Base-by-base conservation (phyloP, 2,797 vertebrate genomes). In the Apogon hyalosoma region DNA sequence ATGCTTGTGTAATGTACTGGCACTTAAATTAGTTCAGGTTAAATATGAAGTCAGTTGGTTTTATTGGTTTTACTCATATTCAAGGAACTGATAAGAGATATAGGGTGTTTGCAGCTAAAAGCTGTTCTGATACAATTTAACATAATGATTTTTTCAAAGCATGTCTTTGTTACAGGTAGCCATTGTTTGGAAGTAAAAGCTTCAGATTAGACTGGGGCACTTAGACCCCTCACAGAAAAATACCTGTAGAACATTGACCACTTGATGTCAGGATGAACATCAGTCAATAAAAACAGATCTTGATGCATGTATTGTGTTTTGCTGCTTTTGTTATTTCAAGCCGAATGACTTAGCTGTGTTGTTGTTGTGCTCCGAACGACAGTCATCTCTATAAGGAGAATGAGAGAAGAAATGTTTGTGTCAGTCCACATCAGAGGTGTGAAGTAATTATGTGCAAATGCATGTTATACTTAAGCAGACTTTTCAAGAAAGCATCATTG, bases 1-100 rank as follows among this genome's bases (percentile, higher is more conserved):
- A 63, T 54, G 47, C 31, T 75, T 65, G 41, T 16, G 18, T 36
- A 80, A 86, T 54, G 52, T 9, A 54, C 16, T 62, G 69, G 33
- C 8, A 8, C 9, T 36, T 36, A 10, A 36, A 8, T 8, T 36
- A 36, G 9, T 36, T 36, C 7, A 10, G 33, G 33, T 36, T 36
- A 36, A 28, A 28, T 28, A 28, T 28, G 24, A 28, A 28, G 24
- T 28, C 24, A 4, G 6, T 6, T 28, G 24, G 24, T 28, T 28
- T 6, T 36, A 36, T 51, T 19, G 16, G 14, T 48, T 16, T 16
- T 41, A 56, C 14, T 28, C 11, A 46, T 56, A 61, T 24, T 16
- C 45, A 21, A 2, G 18, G 49, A 16, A 16, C 19, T 41, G 1
- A 69, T 51, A 13, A 43, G 28, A 3, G 48, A 14, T n/a, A 28